Percentiles rank a stretch among this genome's conserved stretches.
Conservation (phyloP, 2,888 invertebrate species). For the Cheilosia soror region DNA sequence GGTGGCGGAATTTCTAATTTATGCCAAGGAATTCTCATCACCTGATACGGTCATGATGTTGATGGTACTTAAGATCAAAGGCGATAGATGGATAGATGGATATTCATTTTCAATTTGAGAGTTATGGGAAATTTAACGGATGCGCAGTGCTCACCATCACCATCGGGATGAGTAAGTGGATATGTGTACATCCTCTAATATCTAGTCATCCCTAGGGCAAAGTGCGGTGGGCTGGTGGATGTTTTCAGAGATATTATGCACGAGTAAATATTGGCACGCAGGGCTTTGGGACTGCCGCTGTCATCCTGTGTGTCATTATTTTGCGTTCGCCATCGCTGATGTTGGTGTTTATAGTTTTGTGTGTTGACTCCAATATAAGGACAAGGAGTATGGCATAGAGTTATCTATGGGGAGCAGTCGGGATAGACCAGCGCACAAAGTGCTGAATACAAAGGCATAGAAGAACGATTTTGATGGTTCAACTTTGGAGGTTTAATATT, state of each 20-base stretch:
- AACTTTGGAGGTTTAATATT: conserved; percentile 18
- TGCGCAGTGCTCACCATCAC: conserved; percentile 18
- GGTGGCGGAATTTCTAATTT: conserved; percentile 44
- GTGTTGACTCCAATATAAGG: conserved; percentile 31
- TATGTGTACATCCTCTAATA: conserved; percentile 2
- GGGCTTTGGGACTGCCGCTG: conserved; percentile 33
- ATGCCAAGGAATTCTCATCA: conserved; percentile 52
- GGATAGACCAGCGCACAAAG: not conserved
- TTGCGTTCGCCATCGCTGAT: conserved; percentile 17
- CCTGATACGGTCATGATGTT: conserved; percentile 47
- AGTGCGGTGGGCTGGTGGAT: conserved; percentile 2
- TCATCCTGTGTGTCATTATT: conserved; percentile 36
- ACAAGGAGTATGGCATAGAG: conserved; percentile 32
- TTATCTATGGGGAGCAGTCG: conserved; percentile 27
- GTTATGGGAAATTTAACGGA: conserved; percentile 65
- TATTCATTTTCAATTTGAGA: conserved; percentile 61
- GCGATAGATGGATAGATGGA: conserved; percentile 44
- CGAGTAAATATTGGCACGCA: conserved; percentile 65
- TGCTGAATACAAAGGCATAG: not conserved
- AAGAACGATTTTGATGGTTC: conserved; percentile 8
- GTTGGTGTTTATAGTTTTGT: conserved; percentile 65
- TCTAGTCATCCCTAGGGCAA: conserved; percentile 11
- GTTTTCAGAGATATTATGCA: conserved; percentile 50
- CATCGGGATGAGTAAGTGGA: conserved; percentile 13
- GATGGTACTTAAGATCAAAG: conserved; percentile 65